Conservation (phyloP, 2,113 vertebrate species). For the Sporophila hypoxantha region DNA sequence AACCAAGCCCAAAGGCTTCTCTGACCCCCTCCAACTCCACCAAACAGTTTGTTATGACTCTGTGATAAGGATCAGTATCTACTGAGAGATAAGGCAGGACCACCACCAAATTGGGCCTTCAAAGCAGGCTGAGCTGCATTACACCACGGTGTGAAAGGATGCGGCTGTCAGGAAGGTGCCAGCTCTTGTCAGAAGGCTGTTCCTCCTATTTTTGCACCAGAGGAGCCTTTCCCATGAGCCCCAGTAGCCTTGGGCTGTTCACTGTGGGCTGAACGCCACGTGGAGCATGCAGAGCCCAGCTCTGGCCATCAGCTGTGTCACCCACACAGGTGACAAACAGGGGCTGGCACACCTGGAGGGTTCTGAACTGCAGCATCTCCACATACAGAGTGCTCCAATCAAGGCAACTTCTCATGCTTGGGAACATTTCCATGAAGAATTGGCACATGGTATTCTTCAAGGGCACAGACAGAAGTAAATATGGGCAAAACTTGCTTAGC, state of each 20-base stretch:
- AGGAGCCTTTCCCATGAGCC: background rate
- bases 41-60: slow-evolving; percentile 57
- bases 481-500: background rate
- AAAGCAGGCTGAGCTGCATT: slow-evolving; percentile 61
- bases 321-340: rapidly evolving
- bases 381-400: background rate
- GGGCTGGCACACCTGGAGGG: background rate
- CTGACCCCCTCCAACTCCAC: slow-evolving; percentile 24
- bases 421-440: background rate
- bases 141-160: slow-evolving; percentile 60
- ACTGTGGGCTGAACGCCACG: background rate
- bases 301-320: background rate
- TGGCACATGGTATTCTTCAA: background rate
- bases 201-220: slow-evolving; percentile 21
- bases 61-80: slow-evolving; percentile 69
- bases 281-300: rapidly evolving
- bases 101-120: slow-evolving; percentile 59
- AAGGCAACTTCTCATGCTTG: background rate
- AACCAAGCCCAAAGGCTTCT: background rate
- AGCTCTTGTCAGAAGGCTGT: slow-evolving; percentile 11
- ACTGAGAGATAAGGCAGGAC: slow-evolving; percentile 64
- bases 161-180: slow-evolving; percentile 54
- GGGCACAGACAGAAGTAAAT: background rate
- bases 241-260: background rate
- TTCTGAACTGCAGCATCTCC: background rate